phyloP scores from a whole-genome alignment of 2,888 invertebrate species.

The Sarcophaga rosellei region DNA sequence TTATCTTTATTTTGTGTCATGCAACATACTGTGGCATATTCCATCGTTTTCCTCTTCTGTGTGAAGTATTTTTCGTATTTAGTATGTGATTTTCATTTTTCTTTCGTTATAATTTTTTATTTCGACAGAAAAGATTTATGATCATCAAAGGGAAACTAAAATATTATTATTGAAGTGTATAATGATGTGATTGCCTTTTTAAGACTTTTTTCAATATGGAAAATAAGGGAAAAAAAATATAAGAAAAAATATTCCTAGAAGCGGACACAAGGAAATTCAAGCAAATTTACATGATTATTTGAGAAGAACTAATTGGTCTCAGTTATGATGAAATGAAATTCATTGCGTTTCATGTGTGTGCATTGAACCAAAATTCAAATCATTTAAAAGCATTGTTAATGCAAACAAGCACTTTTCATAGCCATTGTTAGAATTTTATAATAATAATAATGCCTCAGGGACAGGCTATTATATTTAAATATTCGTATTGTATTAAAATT shows the following conservation, averaged over 20 bases:
- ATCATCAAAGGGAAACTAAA: slow-evolving; percentile 33
- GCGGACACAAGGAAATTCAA: not conserved
- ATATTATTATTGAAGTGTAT: slow-evolving; percentile 32
- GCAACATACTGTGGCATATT: too few species aligned
- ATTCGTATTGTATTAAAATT: not conserved
- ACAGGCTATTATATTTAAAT: not conserved
- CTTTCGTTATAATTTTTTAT: not conserved
- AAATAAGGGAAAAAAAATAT: not conserved
- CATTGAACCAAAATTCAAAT: not conserved
- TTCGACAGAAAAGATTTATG: slow-evolving; percentile 35
- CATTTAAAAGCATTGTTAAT: not conserved
- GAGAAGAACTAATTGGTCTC: slow-evolving; percentile 26
- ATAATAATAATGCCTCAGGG: not conserved
- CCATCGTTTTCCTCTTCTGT: too few species aligned
- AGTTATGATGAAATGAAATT: not conserved
- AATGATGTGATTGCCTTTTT: slow-evolving; percentile 24
- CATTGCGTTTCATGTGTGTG: not conserved
- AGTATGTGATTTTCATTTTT: not conserved
- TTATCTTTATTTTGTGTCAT: too few species aligned
- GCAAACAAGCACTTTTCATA: not conserved
- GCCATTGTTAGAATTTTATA: not conserved
- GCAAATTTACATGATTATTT: not conserved
- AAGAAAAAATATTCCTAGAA: not conserved
- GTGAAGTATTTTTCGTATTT: not conserved
- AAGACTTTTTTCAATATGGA: not conserved